A percentile compares a stretch with the other conserved stretches of the same genome.
These are phyloP conservation scores for Peromyscus nudipes DNA, from an alignment of 2,797 vertebrate genomes.

Conservation along the genomic window DNA sequence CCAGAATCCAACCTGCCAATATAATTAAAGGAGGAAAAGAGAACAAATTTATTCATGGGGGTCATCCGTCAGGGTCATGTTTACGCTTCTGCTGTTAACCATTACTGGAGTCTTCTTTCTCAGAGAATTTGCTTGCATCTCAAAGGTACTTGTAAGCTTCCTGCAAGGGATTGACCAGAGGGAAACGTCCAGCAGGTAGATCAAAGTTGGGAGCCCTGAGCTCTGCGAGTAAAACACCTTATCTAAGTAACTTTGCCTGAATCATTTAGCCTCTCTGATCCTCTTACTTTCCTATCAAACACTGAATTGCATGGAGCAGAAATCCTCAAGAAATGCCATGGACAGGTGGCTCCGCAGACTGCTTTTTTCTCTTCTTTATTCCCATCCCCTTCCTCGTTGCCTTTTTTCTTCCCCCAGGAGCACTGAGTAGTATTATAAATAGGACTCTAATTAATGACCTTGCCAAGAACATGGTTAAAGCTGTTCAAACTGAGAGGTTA, in stretches of 20 bases:
- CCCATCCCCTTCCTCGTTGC: background rate
- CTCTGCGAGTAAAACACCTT: background rate
- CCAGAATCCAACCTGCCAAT: background rate
- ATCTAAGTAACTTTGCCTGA: background rate
- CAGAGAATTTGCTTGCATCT: background rate
- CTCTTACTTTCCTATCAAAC: background rate
- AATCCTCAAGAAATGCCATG: background rate
- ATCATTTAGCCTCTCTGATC: background rate
- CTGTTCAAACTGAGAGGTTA: background rate
- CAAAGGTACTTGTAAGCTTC: background rate
- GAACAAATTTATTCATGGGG: constrained; percentile 22
- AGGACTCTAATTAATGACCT: background rate
- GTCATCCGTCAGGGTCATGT: background rate
- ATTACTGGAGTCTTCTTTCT: background rate
- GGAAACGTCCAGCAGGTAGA: background rate
- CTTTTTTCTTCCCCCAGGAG: background rate
- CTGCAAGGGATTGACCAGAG: background rate
- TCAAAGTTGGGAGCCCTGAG: background rate
- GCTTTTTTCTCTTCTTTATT: background rate
- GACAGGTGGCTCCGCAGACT: background rate
- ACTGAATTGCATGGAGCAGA: background rate
- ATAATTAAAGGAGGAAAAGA: constrained; percentile 32
- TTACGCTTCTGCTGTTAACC: constrained; percentile 25
- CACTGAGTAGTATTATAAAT: background rate
- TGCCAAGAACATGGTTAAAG: background rate